Evolutionary conservation across 2,113 vertebrate genomes (phyloP), one percentile per base, ranked within the genome.

Genomic region (Chrysemys picta): DNA sequence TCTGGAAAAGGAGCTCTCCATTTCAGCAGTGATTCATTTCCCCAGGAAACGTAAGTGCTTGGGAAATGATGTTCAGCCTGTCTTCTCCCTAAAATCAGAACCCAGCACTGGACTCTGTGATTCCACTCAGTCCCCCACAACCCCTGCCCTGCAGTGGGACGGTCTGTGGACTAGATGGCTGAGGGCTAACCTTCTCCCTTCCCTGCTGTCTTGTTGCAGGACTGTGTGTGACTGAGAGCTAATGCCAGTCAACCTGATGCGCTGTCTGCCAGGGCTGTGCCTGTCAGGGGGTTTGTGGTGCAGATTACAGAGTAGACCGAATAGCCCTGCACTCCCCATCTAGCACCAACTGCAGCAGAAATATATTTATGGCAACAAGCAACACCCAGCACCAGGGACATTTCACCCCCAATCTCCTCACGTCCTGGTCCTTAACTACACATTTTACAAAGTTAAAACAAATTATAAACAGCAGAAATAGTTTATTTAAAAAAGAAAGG

Each of bases 301-400:
- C 59, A 0, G 0, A 65, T 6, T 25, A 1, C 0, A 82, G 56
- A 78, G 92, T 25, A 22, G 38, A 78, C 10, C 1, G 14, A 80
- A 22, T 6, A 76, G 16, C 83, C 0, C 0, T 4, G 21, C 17
- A 10, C 4, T 76, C 50, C 17, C 0, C 27, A 16, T 31, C 47
- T 79, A 16, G 47, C 47, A 79, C 76, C 45, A 80, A 25, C 62
- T 1, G 0, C n/a, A 14, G 6, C 65, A 27, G 59, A 83, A 81
- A 91, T 29, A 12, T 65, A 11, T 56, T 89, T 17, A 52, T 0
- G 13, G 89, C n/a, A 75, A 84, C 82, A 27, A 80, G 91, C 92
- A 79, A 88, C 65, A 4, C 2, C 80, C 62, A 89, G 72, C 1
- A 84, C 75, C 85, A 19, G 89, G 53, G 80, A 42, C 3, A 53